phyloP scores from a whole-genome alignment of 2,113 vertebrate species.

The Butorides virescens region DNA sequence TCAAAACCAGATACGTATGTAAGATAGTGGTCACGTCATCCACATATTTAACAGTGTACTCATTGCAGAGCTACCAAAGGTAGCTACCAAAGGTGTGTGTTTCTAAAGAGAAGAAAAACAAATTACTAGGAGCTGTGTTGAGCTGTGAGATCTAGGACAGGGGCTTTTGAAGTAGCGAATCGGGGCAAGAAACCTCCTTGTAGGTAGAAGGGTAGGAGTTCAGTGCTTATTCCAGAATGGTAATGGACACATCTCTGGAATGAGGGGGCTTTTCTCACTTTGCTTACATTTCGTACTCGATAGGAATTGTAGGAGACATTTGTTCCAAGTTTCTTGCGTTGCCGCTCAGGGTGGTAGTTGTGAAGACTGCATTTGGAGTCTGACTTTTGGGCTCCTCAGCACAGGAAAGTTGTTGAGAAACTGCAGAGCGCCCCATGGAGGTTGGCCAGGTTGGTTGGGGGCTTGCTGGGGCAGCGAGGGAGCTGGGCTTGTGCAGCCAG shows the following conservation, averaged over 20 bases:
- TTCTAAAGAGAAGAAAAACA: background rate
- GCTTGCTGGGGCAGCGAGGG: background rate
- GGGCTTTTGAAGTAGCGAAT: background rate
- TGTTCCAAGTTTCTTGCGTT: background rate
- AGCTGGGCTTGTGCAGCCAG: background rate
- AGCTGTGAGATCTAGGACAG: background rate
- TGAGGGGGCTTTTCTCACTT: rapidly evolving
- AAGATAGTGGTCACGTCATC: background rate
- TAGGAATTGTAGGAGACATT: background rate
- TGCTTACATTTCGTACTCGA: rapidly evolving
- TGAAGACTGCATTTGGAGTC: background rate
- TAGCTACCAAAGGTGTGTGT: background rate
- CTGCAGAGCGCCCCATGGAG: background rate
- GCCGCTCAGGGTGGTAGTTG: background rate
- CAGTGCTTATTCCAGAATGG: background rate
- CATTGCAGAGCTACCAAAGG: background rate
- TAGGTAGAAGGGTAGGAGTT: background rate
- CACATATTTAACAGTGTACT: background rate
- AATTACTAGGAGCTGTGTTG: background rate
- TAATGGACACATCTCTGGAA: background rate
- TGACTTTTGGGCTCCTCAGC: background rate
- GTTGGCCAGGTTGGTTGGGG: background rate
- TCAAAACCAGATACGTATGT: background rate
- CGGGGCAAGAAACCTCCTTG: background rate
- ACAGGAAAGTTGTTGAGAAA: background rate